phyloP scores from a whole-genome alignment of 2,888 invertebrate genomes.

The Chromoteleia sp. region DNA sequence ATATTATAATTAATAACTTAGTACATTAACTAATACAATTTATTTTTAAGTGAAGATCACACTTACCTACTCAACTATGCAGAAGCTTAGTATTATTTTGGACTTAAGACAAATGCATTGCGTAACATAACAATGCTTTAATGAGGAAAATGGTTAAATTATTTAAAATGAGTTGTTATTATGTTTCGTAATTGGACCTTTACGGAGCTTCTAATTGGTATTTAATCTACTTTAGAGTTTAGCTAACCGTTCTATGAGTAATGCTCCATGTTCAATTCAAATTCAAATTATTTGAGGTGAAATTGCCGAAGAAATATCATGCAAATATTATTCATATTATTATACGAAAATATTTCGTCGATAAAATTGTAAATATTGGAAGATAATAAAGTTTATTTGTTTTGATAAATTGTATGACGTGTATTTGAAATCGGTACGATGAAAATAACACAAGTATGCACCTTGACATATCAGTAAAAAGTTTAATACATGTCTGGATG shows the following conservation, averaged over 20 bases:
- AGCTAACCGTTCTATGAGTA: neutral
- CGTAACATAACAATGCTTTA: neutral
- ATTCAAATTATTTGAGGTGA: neutral
- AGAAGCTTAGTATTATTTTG: neutral
- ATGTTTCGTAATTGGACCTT: slow-evolving; percentile 1
- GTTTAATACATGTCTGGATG: neutral
- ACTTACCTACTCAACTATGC: no score
- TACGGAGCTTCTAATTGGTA: neutral
- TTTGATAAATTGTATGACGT: neutral
- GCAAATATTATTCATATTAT: no score
- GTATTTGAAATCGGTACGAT: neutral
- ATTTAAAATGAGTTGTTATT: neutral
- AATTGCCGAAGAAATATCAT: no score
- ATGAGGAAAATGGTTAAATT: neutral
- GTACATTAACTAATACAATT: no score
- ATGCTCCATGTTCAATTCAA: no score
- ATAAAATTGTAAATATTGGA: neutral
- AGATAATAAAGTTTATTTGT: slow-evolving; percentile 1
- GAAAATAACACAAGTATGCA: neutral
- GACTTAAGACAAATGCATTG: neutral
- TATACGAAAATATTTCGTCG: no score
- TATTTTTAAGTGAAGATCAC: neutral
- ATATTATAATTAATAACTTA: no score
- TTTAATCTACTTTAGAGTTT: neutral
- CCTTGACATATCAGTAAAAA: neutral